phyloP scores from a whole-genome alignment of 2,113 vertebrate genomes.

The Benitochromis conjunctus region DNA sequence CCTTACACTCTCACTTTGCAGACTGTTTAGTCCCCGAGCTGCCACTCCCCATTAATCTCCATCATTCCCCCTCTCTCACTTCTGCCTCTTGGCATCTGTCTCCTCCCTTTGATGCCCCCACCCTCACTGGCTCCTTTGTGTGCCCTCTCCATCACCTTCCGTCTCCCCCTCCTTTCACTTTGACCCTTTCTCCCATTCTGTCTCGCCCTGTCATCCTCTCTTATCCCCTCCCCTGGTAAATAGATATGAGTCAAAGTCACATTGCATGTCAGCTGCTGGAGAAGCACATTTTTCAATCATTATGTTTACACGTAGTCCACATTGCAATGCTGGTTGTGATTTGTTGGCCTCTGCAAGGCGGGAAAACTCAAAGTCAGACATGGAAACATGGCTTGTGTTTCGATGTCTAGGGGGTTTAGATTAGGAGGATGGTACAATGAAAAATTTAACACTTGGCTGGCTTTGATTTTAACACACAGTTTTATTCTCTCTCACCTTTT shows the following conservation, averaged over 20 bases:
- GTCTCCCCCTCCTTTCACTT: not conserved
- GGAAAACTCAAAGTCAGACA: conserved; percentile 3
- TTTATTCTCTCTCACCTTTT: conserved; percentile 42
- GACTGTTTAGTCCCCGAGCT: conserved; percentile 47
- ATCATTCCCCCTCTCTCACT: conserved; percentile 52
- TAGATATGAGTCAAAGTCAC: conserved; percentile 39
- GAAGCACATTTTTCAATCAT: conserved; percentile 43
- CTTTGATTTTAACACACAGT: conserved; percentile 52
- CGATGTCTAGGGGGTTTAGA: conserved; percentile 4
- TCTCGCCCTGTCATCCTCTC: conserved; percentile 15
- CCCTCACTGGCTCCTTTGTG: not conserved
- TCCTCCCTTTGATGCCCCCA: not conserved
- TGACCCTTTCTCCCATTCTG: not conserved
- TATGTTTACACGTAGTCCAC: conserved; percentile 42
- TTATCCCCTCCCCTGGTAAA: conserved; percentile 30
- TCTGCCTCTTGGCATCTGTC: conserved; percentile 40
- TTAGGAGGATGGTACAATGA: conserved; percentile 17
- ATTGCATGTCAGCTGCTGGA: conserved; percentile 17
- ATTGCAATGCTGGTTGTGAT: conserved; percentile 5
- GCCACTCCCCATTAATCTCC: conserved; percentile 66
- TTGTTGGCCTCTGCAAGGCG: not conserved
- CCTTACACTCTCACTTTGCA: conserved; percentile 26
- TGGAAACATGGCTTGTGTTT: conserved; percentile 7
- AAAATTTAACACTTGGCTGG: conserved; percentile 16
- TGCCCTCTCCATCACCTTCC: conserved; percentile 13